A percentile compares a stretch with the other conserved stretches of the same genome.
phyloP scores from a whole-genome alignment of 2,888 invertebrate genomes.

The Archaeoteleia sp. region DNA sequence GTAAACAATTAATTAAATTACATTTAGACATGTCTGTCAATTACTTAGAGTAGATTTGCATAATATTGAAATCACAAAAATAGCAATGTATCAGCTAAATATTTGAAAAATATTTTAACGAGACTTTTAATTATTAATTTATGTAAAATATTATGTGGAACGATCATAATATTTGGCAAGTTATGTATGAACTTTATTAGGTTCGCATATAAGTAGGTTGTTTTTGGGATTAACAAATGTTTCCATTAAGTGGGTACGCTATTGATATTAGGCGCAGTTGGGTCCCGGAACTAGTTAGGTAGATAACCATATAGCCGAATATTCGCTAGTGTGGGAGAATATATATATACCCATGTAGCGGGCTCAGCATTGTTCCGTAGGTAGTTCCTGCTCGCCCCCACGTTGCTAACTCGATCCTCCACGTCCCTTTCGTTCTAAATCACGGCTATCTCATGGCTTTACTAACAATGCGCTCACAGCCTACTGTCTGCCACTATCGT shows the following conservation, averaged over 20 bases:
- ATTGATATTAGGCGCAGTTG: conserved; percentile 13
- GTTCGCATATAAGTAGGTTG: too few species aligned
- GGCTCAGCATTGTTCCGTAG: conserved; percentile 47
- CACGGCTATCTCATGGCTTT: conserved; percentile 68
- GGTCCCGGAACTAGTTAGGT: conserved; percentile 34
- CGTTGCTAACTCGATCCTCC: conserved; percentile 49
- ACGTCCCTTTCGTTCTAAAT: conserved; percentile 63
- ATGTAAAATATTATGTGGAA: too few species aligned
- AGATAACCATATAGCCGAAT: conserved; percentile 41
- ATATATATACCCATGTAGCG: conserved; percentile 18
- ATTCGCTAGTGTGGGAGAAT: conserved; percentile 29
- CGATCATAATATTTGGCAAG: too few species aligned
- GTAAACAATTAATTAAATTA: too few species aligned
- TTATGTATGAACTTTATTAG: too few species aligned
- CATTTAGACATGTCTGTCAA: too few species aligned
- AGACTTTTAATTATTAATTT: too few species aligned
- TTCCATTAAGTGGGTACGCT: conserved; percentile 14
- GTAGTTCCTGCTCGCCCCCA: conserved; percentile 22
- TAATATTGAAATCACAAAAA: too few species aligned
- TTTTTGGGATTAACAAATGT: conserved; percentile 9
- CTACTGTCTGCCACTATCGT: conserved; percentile 37
- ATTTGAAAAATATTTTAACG: too few species aligned
- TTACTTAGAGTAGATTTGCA: too few species aligned
- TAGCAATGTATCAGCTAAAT: too few species aligned
- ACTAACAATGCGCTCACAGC: conserved; percentile 66